Conservation (phyloP, 2,113 vertebrate genomes). For the Ascaphus truei region DNA sequence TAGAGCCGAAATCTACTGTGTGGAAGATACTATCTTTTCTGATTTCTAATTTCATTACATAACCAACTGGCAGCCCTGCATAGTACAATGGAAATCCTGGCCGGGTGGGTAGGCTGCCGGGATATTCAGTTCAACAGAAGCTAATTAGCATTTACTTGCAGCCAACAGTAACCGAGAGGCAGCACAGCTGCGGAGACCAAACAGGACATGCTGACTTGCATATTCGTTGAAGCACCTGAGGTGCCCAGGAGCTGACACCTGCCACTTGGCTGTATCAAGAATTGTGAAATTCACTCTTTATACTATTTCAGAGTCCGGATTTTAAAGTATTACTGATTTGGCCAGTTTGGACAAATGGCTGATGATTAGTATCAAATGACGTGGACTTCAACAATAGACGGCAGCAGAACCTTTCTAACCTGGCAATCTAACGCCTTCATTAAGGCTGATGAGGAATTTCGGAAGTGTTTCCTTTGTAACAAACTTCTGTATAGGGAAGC, state of each 20-base stretch:
- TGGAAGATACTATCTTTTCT: constrained; percentile 57
- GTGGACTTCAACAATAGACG: too few species aligned
- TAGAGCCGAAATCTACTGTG: constrained; percentile 46
- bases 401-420: too few species aligned
- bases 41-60: constrained; percentile 68
- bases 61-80: constrained; percentile 71
- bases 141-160: constrained; percentile 81
- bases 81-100: constrained; percentile 71
- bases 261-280: constrained; percentile 72
- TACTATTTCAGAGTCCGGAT: not conserved
- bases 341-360: too few species aligned
- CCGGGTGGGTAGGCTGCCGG: constrained; percentile 58
- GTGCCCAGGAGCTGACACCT: constrained; percentile 41
- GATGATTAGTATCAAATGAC: too few species aligned
- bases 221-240: constrained; percentile 68
- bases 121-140: constrained; percentile 78
- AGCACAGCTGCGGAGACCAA: constrained; percentile 78
- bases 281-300: constrained; percentile 61
- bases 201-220: constrained; percentile 73
- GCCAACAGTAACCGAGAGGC: constrained; percentile 74
- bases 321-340: too few species aligned
- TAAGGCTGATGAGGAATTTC: too few species aligned
- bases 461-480: too few species aligned
- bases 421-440: too few species aligned
- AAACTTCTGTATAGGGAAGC: too few species aligned